Base-by-base conservation (phyloP, 2,888 invertebrate genomes). In the Micoletzkya japonica region DNA sequence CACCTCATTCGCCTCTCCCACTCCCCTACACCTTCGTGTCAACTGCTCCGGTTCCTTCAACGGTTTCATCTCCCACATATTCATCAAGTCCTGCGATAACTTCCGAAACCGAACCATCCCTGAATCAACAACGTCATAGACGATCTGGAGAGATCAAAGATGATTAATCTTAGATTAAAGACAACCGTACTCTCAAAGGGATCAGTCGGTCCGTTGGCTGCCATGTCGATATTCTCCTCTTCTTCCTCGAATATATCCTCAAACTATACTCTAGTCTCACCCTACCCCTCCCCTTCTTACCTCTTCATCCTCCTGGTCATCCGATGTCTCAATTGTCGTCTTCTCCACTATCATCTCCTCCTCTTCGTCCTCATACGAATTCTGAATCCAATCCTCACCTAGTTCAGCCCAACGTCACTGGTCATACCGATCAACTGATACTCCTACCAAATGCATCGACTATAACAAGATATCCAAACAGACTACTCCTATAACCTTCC, bases 1-100 rank as follows among this genome's bases (percentile, higher is more conserved):
- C 54, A 68, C 68, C 68, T 68, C 68, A 6, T 0, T 0, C 50
- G 68, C 57, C 7, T 39, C 44, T 58, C 68, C 68, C 20, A 68
- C 32, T 68, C 58, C 68, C 30, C 24, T 39, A 26, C 68, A 68
- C 39, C 68, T 37, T 4, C 39, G 39, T 14, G 68, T 58, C 20
- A 68, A 32, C n/a, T 32, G 44, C n/a, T 20, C 28, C n/a, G 68
- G 68, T 34, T 58, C 68, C 36, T 66, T 36, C 14, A 66, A 17
- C 6, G 54, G 54, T 1, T 4, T 17, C 54, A 54, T 54, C 54
- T 66, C 64, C 4, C 28, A 24, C 37, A 52, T 7, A 17, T 54
- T 52, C 1, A 1, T 26, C n/a, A 66, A 28, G 6, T 66, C 37
- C 26, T 14, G 3, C 4, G 64, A 52, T 20, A 66, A 37, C 54